Evolutionary conservation across 2,113 vertebrate species (phyloP).

Genomic region (Abramis brama): DNA sequence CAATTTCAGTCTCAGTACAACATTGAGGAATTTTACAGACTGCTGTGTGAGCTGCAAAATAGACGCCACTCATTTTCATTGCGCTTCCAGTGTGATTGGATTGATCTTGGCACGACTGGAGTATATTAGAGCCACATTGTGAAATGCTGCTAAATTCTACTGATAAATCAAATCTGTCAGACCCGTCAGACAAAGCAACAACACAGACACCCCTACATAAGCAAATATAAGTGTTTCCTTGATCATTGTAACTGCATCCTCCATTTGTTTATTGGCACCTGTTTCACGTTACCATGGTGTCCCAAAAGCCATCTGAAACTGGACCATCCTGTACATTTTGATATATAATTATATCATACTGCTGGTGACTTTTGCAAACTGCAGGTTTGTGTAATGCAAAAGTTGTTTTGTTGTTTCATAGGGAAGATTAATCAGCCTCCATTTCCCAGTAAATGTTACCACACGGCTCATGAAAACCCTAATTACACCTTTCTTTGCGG

Average conservation of each 20-base stretch:
- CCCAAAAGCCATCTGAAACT: not conserved
- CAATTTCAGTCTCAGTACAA: not conserved
- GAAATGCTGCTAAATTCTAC: conserved; percentile 17
- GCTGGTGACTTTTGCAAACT: conserved; percentile 20
- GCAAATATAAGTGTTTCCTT: not conserved
- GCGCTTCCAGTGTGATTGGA: conserved; percentile 13
- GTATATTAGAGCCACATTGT: conserved; percentile 42
- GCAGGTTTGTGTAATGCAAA: conserved; percentile 37
- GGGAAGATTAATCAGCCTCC: conserved; percentile 50
- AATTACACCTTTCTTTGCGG: conserved; percentile 28
- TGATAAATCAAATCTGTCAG: conserved; percentile 58
- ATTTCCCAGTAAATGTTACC: conserved; percentile 47
- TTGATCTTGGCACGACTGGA: conserved; percentile 52
- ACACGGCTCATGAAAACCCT: conserved; percentile 38
- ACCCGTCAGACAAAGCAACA: conserved; percentile 35
- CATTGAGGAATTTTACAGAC: conserved; percentile 11
- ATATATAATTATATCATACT: conserved; percentile 4
- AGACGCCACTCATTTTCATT: conserved; percentile 17
- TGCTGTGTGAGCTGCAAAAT: conserved; percentile 5
- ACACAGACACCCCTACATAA: conserved; percentile 2
- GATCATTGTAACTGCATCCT: not conserved
- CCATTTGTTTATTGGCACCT: conserved; percentile 2
- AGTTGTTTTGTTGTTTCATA: conserved; percentile 48
- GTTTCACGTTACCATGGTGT: not conserved
- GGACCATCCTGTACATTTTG: not conserved